These are phyloP conservation scores for Malurus cyaneus DNA, from an alignment of 2,113 vertebrate genomes.

Conservation along the genomic window DNA sequence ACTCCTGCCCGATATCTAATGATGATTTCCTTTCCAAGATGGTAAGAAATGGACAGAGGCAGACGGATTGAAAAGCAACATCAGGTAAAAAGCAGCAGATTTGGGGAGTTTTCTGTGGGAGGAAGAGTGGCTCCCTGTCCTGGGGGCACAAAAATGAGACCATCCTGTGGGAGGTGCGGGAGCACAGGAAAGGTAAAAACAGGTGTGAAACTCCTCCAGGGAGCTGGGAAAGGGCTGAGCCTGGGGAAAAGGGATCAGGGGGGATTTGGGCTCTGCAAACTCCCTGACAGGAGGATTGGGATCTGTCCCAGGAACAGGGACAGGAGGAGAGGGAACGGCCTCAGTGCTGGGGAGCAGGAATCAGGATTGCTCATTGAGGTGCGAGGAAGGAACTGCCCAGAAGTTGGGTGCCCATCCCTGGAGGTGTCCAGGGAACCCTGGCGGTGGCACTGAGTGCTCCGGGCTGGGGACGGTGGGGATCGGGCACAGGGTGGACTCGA, in stretches of 20 bases:
- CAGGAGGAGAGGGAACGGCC: neutral
- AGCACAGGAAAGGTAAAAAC: no score
- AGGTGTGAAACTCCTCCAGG: fast-evolving
- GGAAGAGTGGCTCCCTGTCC: no score
- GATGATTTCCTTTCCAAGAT: neutral
- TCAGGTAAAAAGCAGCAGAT: no score
- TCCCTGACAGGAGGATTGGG: neutral
- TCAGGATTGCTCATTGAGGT: neutral
- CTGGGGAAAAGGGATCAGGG: neutral
- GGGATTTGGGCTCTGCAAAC: neutral
- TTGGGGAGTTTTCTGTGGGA: neutral
- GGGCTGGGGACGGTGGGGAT: neutral
- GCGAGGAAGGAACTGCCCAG: fast-evolving
- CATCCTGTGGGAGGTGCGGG: no score
- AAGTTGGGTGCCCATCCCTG: neutral
- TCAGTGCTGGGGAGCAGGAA: neutral
- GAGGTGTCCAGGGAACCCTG: fast-evolving
- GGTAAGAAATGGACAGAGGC: neutral
- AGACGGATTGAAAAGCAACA: neutral
- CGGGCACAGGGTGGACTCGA: fast-evolving
- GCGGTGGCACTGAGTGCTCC: fast-evolving
- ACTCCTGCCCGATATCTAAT: neutral
- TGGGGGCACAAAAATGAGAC: fast-evolving
- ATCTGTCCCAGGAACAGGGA: neutral
- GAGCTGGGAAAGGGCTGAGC: neutral